These are phyloP conservation scores for Caradrina clavipalpis DNA, from an alignment of 2,888 invertebrate genomes.

Conservation along the genomic window DNA sequence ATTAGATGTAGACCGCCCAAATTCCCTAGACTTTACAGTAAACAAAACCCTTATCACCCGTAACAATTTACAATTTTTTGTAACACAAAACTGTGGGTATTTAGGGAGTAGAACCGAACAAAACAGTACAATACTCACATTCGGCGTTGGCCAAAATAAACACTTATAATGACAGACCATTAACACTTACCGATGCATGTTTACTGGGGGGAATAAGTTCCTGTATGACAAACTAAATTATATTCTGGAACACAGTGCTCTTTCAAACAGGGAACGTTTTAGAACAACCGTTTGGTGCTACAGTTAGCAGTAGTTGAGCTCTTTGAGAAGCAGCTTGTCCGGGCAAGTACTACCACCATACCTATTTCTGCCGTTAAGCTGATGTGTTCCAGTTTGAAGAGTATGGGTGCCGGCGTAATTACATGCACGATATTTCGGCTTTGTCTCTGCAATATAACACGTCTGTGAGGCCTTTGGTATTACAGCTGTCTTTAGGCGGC, in stretches of 20 bases:
- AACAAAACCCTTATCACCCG: neutral
- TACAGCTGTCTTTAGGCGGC: too few species aligned
- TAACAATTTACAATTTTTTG: neutral
- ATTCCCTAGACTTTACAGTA: neutral
- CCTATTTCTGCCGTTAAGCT: too few species aligned
- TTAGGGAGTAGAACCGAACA: slow-evolving; percentile 28
- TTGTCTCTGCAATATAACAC: too few species aligned
- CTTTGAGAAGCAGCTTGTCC: too few species aligned
- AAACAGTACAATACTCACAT: slow-evolving; percentile 43
- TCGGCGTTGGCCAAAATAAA: slow-evolving; percentile 52
- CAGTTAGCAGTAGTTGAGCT: too few species aligned
- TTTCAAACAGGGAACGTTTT: slow-evolving; percentile 1
- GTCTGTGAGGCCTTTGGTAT: too few species aligned
- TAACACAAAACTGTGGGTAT: slow-evolving; percentile 1
- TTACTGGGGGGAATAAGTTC: slow-evolving; percentile 73
- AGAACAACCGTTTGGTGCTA: neutral
- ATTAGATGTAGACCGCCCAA: neutral
- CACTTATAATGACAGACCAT: slow-evolving; percentile 73
- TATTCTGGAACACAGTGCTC: slow-evolving; percentile 52
- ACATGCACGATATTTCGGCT: too few species aligned
- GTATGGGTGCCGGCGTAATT: too few species aligned
- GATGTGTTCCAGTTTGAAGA: too few species aligned
- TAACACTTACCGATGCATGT: slow-evolving; percentile 76
- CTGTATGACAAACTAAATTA: slow-evolving; percentile 75
- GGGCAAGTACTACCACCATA: too few species aligned